Percentiles rank a stretch among this genome's conserved stretches.
Conservation (phyloP, 1,140 invertebrate genomes). For the Proctacanthus coquilletti region DNA sequence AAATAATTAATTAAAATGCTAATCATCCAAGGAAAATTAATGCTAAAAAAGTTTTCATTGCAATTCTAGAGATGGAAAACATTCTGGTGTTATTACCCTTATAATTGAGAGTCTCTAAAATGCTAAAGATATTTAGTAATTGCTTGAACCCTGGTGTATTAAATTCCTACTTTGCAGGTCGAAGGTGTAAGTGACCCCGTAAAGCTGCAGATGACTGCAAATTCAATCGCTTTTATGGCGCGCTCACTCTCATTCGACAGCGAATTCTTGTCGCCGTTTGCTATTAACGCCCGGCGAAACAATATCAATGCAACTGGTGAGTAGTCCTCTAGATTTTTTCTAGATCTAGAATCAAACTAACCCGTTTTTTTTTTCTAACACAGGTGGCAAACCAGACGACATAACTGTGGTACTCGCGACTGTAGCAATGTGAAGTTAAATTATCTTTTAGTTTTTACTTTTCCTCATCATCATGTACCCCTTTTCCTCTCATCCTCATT, state of each 20-base stretch:
- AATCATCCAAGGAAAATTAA: too few species aligned
- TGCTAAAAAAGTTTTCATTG: too few species aligned
- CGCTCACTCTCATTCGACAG: conserved; percentile 82
- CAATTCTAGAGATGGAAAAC: too few species aligned
- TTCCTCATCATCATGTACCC: too few species aligned
- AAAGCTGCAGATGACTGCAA: conserved; percentile 76
- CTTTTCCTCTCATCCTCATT: too few species aligned
- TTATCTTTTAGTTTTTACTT: too few species aligned
- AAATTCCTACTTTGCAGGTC: conserved; percentile 25
- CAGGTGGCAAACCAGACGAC: conserved; percentile 94
- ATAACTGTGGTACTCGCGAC: conserved; percentile 90
- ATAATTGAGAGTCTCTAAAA: too few species aligned
- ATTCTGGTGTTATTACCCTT: too few species aligned
- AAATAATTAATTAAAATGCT: too few species aligned
- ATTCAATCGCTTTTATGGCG: conserved; percentile 88
- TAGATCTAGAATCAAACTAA: not conserved
- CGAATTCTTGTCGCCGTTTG: conserved; percentile 91
- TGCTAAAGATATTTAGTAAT: too few species aligned
- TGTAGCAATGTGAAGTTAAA: conserved; percentile 51
- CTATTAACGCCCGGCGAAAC: conserved; percentile 76
- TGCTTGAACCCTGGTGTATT: too few species aligned
- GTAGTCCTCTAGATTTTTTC: conserved; percentile 6
- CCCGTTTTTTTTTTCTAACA: conserved; percentile 32
- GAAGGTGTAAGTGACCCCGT: conserved; percentile 54
- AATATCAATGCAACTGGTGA: conserved; percentile 84